Evolutionary conservation across 2,113 vertebrate genomes (phyloP), one percentile per base, ranked within the genome.

Genomic region (Ageneiosus marmoratus): DNA sequence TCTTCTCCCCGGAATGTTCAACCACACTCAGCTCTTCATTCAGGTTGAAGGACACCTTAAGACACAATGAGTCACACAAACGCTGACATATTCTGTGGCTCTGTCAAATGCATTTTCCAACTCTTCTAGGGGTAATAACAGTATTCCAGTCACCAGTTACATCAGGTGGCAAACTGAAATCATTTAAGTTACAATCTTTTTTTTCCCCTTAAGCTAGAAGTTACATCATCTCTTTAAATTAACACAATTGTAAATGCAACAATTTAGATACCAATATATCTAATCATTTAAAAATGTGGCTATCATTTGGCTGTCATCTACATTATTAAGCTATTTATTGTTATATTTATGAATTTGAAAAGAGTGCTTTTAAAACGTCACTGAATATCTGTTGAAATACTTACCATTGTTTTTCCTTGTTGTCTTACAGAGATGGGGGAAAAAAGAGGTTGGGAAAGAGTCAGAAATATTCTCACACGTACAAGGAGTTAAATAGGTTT

Each of bases 31-130:
- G 94, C 46, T 99, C 98, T 89, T 99, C 98, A 82, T 96, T 98
- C 89, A 99, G 92, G 87, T 95, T 98, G 91, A 99, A 99, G 37
- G 97, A 96, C 72, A 99, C 97, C 98, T 99, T 58, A 90, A n/a
- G 51, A 80, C 29, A 84, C 53, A 79, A 84, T 41, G 75, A 32
- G 10, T 85, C 16, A 4, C 8, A 50, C 16, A 69, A 83, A 58
- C 32, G 50, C 56, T 53, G 37, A 1, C 75, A n/a, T 78, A 65
- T 32, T 22, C 51, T 56, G 50, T 44, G 2, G n/a, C 27, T 65
- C 24, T 69, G 48, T 53, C 22, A 67, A 55, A 77, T 24, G 37
- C 6, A 83, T 50, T 76, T 76, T 55, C 5, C 73, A 24, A 50
- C 10, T 10, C 73, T 44, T 55, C 44, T 41, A 10, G 2, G 13